Percentiles rank a stretch among this genome's conserved stretches.
Conservation (phyloP, 2,888 invertebrate genomes). For the Archips crataeganus region DNA sequence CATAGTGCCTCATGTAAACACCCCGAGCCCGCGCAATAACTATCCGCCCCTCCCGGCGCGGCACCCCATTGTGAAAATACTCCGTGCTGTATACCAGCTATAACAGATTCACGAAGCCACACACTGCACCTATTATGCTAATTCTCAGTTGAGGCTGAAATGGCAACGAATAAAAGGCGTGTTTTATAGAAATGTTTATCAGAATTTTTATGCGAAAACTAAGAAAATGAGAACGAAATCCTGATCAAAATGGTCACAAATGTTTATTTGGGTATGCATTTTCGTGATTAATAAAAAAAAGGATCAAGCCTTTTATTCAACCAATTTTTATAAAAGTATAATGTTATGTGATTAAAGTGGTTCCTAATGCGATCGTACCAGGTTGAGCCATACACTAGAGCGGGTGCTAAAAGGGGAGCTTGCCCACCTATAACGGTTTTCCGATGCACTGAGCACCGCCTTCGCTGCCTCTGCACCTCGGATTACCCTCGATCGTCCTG, state of each 20-base stretch:
- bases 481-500: slow-evolving; percentile 63
- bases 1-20: slow-evolving; percentile 46
- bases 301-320: neutral
- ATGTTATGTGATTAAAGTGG: slow-evolving; percentile 32
- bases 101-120: slow-evolving; percentile 37
- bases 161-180: slow-evolving; percentile 19
- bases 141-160: slow-evolving; percentile 26
- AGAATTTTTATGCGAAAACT: neutral
- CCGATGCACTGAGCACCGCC: slow-evolving; percentile 67
- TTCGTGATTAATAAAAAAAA: neutral
- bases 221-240: neutral
- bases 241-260: neutral
- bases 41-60: slow-evolving; percentile 28
- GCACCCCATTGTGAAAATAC: slow-evolving; percentile 38
- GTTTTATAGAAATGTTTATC: neutral
- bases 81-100: slow-evolving; percentile 29
- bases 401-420: slow-evolving; percentile 61
- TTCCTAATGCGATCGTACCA: slow-evolving; percentile 29
- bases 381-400: slow-evolving; percentile 50
- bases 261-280: slow-evolving; percentile 11
- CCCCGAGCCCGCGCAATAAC: slow-evolving; percentile 36
- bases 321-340: slow-evolving; percentile 8
- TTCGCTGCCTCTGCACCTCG: slow-evolving; percentile 66
- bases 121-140: slow-evolving; percentile 38
- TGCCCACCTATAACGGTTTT: slow-evolving; percentile 69